A percentile compares a stretch with the other conserved stretches of the same genome.
These are phyloP conservation scores for Bombycilla garrulus DNA, from an alignment of 2,113 vertebrate genomes.

Conservation along the genomic window DNA sequence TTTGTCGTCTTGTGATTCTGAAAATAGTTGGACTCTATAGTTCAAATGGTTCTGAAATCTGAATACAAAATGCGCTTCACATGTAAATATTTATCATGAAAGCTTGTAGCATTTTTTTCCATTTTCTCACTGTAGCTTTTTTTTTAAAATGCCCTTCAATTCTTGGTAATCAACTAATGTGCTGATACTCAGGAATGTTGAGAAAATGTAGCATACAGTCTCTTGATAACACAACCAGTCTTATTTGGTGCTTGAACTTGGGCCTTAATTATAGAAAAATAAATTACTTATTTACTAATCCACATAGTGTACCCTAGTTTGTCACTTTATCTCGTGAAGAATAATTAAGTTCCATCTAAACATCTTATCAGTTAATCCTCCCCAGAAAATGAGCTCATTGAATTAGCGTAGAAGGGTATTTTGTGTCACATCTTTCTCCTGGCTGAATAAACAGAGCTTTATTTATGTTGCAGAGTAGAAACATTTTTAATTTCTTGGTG, in stretches of 20 bases:
- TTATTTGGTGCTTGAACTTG: background rate
- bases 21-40: background rate
- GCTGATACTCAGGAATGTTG: background rate
- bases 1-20: background rate
- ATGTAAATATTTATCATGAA: background rate
- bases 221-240: background rate
- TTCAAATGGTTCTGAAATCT: background rate
- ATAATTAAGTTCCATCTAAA: slow-evolving; percentile 56
- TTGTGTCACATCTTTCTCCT: background rate
- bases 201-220: background rate
- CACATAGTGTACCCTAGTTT: slow-evolving; percentile 9
- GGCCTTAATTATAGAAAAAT: slow-evolving; percentile 43
- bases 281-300: slow-evolving; percentile 59
- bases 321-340: slow-evolving; percentile 33
- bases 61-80: background rate
- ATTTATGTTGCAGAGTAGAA: background rate
- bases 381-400: slow-evolving; percentile 50
- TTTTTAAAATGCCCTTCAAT: background rate
- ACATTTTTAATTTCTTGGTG: background rate
- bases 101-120: background rate
- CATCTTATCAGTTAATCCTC: slow-evolving; percentile 21
- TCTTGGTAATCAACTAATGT: background rate
- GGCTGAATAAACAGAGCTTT: slow-evolving; percentile 13
- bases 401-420: slow-evolving; percentile 8
- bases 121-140: background rate